Base-by-base conservation (phyloP, 2,888 invertebrate species). In the Acrobasis consociella region DNA sequence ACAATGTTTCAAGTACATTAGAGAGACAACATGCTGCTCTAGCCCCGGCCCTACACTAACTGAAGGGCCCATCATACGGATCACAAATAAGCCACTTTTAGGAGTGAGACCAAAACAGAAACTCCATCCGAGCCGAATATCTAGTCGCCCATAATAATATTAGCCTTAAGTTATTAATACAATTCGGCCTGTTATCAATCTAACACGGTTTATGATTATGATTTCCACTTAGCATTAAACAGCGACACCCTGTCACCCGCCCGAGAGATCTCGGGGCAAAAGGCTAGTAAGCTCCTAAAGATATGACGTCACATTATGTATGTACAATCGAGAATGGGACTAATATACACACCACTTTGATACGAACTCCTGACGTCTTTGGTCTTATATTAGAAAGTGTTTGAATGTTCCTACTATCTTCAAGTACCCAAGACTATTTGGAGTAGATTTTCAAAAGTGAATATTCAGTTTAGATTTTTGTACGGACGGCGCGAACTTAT, bases 221-320 rank as follows among this genome's bases (percentile, higher is more conserved):
- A 86, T 81, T 81, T 87, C 78, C 77, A 77, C 91, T 89, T 90
- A 91, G 86, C 84, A 85, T 85, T 85, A 88, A 81, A 89, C 87
- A 89, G 89, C 91, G 91, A 87, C 88, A 91, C 91, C 91, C 91
- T 92, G 91, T 91, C 89, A 89, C 84, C 91, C 89, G 85, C 88
- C 91, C 91, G 91, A 86, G 83, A 79, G 77, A 72, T 71, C 84
- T 82, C 90, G 89, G 89, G 88, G 76, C 88, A 88, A 91, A 91
- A 91, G 89, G 91, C 91, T 91, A 89, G 87, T 91, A 92, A 92
- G 91, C 91, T 92, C 91, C 86, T 91, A 91, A 87, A 90, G 91
- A 91, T 92, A 92, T 91, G 91, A 91, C 85, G 83, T 86, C 85
- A 87, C 76, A 81, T 77, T 67, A 77, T 77, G 75, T 87, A 88